phyloP scores from a whole-genome alignment of 2,113 vertebrate genomes.

The Gallinago paraguaiae region DNA sequence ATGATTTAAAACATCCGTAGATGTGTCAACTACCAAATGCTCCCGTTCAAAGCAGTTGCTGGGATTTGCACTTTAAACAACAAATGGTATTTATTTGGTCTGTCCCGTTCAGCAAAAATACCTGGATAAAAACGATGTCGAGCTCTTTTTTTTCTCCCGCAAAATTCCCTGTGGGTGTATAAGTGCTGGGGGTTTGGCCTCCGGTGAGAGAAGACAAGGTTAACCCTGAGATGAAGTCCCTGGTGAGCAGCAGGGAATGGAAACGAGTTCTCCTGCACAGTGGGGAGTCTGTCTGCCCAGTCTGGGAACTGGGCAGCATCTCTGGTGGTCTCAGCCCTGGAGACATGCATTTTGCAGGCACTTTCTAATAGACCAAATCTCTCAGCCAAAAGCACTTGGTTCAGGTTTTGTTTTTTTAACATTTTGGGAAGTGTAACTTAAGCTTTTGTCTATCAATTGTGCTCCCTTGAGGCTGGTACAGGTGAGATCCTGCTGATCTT shows the following conservation, averaged over 20 bases:
- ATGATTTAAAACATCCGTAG: constrained; percentile 82
- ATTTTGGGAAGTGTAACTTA: neutral
- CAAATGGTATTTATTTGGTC: constrained; percentile 62
- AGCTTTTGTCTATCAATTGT: fast-evolving
- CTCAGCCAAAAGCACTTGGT: fast-evolving
- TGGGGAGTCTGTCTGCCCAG: neutral
- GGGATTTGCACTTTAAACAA: constrained; percentile 76
- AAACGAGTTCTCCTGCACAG: neutral
- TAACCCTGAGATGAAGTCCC: neutral
- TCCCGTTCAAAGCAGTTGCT: constrained; percentile 67
- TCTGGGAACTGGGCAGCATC: neutral
- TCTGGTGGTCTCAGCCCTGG: neutral
- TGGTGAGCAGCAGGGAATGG: neutral
- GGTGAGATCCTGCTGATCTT: neutral
- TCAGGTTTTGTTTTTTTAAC: neutral
- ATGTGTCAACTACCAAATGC: constrained; percentile 80
- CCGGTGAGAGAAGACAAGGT: neutral
- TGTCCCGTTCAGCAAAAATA: neutral
- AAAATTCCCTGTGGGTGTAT: neutral
- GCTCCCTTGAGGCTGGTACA: fast-evolving
- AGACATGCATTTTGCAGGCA: neutral
- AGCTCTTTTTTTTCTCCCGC: neutral
- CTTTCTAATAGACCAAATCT: neutral
- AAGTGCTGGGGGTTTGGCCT: neutral
- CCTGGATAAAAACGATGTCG: neutral